Evolutionary conservation across 1,140 invertebrate genomes (phyloP).

Genomic region (Drosophila albomicans): DNA sequence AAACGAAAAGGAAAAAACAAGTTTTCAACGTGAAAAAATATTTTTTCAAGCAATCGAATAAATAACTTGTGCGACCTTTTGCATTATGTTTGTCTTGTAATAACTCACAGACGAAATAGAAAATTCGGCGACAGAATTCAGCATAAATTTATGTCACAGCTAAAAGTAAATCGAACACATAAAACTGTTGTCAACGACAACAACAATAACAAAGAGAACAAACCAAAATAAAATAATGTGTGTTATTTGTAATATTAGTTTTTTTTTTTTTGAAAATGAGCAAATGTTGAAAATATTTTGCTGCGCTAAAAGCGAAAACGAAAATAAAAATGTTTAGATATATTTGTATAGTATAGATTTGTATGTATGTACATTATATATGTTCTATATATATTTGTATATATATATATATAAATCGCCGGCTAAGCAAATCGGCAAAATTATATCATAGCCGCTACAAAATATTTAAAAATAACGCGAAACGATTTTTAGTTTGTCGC

Average conservation of each 20-base stretch:
- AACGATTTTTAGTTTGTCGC: slow-evolving; percentile 39
- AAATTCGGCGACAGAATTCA: slow-evolving; percentile 26
- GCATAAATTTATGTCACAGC: slow-evolving; percentile 62
- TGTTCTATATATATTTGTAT: slow-evolving; percentile 14
- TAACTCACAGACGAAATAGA: slow-evolving; percentile 29
- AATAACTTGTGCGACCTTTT: slow-evolving; percentile 24
- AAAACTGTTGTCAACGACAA: slow-evolving; percentile 44
- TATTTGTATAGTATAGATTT: slow-evolving; percentile 27
- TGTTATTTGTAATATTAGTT: neutral
- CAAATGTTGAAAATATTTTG: slow-evolving; percentile 63
- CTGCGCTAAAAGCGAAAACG: slow-evolving; percentile 55
- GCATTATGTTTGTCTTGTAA: slow-evolving; percentile 41
- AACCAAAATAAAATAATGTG: slow-evolving; percentile 7
- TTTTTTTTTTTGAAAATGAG: slow-evolving; percentile 53
- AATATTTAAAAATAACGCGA: slow-evolving; percentile 70
- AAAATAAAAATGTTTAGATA: slow-evolving; percentile 61
- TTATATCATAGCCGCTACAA: slow-evolving; percentile 72
- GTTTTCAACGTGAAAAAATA: neutral
- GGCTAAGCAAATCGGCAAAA: slow-evolving; percentile 69
- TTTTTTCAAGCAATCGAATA: slow-evolving; percentile 9
- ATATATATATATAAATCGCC: slow-evolving; percentile 49
- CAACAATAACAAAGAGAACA: slow-evolving; percentile 7
- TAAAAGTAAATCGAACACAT: slow-evolving; percentile 55
- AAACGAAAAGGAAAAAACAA: neutral
- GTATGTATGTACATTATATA: slow-evolving; percentile 26